Percentiles rank a stretch among this genome's conserved stretches.
phyloP scores from a whole-genome alignment of 2,797 vertebrate genomes.

The Acropternis orthonyx region DNA sequence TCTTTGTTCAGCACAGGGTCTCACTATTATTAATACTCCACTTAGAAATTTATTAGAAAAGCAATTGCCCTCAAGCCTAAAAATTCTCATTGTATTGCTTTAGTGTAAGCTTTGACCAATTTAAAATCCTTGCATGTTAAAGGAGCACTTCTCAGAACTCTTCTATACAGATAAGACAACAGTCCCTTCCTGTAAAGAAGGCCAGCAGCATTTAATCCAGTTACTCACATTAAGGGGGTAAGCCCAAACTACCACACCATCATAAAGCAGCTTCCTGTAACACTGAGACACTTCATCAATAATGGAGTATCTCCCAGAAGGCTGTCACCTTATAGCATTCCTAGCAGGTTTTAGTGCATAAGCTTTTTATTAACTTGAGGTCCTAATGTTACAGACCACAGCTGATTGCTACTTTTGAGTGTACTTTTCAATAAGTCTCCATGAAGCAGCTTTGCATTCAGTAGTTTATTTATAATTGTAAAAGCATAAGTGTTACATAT shows the following conservation, averaged over 20 bases:
- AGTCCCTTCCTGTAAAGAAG: neutral
- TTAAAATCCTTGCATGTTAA: neutral
- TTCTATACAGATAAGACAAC: fast-evolving
- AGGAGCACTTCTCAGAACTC: neutral
- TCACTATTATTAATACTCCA: fast-evolving
- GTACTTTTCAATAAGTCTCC: neutral
- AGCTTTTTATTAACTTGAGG: neutral
- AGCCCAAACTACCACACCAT: neutral
- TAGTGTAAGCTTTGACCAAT: neutral
- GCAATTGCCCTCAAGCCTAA: neutral
- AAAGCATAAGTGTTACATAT: constrained; percentile 20
- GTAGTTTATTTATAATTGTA: constrained; percentile 42
- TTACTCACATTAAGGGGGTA: neutral
- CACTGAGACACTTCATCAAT: neutral
- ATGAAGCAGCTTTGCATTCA: neutral
- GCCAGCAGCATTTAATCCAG: neutral
- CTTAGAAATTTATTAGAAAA: neutral
- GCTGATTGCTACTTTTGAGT: neutral
- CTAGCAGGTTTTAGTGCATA: neutral
- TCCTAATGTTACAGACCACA: fast-evolving
- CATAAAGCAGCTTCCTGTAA: neutral
- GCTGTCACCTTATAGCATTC: neutral
- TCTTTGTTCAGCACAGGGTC: neutral
- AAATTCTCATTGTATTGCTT: neutral
- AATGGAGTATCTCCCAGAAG: neutral